phyloP scores from a whole-genome alignment of 2,888 invertebrate genomes.

The Graphium colonna region DNA sequence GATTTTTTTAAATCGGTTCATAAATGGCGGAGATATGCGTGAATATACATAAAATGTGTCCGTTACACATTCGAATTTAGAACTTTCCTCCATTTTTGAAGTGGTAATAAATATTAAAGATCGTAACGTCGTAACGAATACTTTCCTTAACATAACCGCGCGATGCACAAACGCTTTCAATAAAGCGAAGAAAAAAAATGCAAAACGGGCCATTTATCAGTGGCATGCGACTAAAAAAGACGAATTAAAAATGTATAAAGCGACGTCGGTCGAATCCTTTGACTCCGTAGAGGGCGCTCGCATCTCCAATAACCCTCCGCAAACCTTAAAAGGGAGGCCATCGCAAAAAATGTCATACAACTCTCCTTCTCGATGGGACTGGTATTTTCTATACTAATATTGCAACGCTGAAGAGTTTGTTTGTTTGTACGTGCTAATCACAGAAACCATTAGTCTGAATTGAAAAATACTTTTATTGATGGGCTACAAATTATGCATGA shows the following conservation, averaged over 20 bases:
- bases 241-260: slow-evolving; percentile 26
- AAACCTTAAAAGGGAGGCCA: slow-evolving; percentile 63
- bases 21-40: too few species aligned
- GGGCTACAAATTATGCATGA: too few species aligned
- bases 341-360: slow-evolving; percentile 69
- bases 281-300: slow-evolving; percentile 37
- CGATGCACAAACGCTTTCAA: neutral
- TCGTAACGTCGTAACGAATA: neutral
- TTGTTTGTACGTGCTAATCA: too few species aligned
- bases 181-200: neutral
- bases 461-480: too few species aligned
- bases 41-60: neutral
- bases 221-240: slow-evolving; percentile 11
- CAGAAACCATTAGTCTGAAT: too few species aligned
- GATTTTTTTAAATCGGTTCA: too few species aligned
- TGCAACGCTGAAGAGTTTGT: too few species aligned
- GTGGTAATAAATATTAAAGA: too few species aligned
- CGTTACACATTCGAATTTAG: too few species aligned
- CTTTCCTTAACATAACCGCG: neutral
- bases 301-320: slow-evolving; percentile 60
- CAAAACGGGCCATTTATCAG: slow-evolving; percentile 4
- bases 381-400: too few species aligned
- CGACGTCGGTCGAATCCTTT: slow-evolving; percentile 53
- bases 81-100: too few species aligned
- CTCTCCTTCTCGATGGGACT: slow-evolving; percentile 76